These are phyloP conservation scores for Chaetorhynchus papuensis DNA, from an alignment of 2,113 vertebrate genomes.

Conservation along the genomic window DNA sequence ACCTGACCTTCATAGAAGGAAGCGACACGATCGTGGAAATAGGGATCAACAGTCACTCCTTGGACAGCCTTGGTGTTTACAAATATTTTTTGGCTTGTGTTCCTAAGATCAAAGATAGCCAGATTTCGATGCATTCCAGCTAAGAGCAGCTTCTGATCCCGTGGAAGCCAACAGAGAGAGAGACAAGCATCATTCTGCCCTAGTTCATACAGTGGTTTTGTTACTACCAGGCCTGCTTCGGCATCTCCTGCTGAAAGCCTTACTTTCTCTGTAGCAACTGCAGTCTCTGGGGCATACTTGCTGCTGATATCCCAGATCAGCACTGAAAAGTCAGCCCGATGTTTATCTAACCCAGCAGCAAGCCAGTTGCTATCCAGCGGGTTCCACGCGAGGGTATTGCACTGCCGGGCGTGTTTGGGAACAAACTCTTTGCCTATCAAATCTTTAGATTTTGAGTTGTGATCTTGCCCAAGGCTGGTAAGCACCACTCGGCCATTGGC, in stretches of 20 bases:
- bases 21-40: constrained; percentile 92
- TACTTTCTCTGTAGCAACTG: constrained; percentile 84
- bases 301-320: constrained; percentile 97
- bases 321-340: constrained; percentile 94
- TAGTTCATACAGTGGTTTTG: constrained; percentile 92
- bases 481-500: constrained; percentile 96
- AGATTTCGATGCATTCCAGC: constrained; percentile 98
- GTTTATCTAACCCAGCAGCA: constrained; percentile 94
- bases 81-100: constrained; percentile 97
- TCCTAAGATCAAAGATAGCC: constrained; percentile 94
- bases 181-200: constrained; percentile 97
- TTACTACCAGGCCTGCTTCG: constrained; percentile 86
- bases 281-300: constrained; percentile 85
- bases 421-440: constrained; percentile 97
- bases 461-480: constrained; percentile 93
- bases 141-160: constrained; percentile 92
- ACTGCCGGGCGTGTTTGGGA: constrained; percentile 95
- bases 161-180: constrained; percentile 96
- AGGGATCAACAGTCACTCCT: constrained; percentile 93
- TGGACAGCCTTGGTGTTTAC: constrained; percentile 99
- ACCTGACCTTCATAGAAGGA: constrained; percentile 98
- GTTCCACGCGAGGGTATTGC: constrained; percentile 97
- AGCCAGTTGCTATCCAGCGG: constrained; percentile 92
- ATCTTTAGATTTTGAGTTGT: constrained; percentile 93
- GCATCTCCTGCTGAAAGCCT: constrained; percentile 84